These are phyloP conservation scores for Venusia cambrica DNA, from an alignment of 2,888 invertebrate species.

Conservation along the genomic window DNA sequence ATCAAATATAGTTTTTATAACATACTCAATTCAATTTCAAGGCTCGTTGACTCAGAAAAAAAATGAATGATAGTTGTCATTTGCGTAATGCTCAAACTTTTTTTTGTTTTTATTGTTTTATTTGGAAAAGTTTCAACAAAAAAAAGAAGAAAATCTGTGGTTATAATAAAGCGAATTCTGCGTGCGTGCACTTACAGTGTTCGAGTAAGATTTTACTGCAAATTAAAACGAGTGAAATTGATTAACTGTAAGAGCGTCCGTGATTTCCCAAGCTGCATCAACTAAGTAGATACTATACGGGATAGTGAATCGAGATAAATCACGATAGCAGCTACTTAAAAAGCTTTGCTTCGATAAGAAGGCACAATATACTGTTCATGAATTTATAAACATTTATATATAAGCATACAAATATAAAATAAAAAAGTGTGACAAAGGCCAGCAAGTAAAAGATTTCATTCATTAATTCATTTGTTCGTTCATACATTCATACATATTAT, in stretches of 20 bases:
- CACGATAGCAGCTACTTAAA: no score
- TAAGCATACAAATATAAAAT: no score
- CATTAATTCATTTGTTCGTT: no score
- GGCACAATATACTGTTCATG: no score
- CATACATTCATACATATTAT: no score
- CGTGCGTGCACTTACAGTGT: slow-evolving; percentile 25
- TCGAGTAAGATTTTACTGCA: slow-evolving; percentile 30
- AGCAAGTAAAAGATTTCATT: no score
- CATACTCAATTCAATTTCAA: slow-evolving; percentile 36
- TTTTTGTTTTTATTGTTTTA: slow-evolving; percentile 32
- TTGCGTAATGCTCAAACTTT: slow-evolving; percentile 36
- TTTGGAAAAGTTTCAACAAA: slow-evolving; percentile 43
- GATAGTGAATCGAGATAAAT: no score
- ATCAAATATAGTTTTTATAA: slow-evolving; percentile 22
- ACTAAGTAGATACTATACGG: slow-evolving; percentile 14
- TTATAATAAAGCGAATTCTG: slow-evolving; percentile 28
- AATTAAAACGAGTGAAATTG: slow-evolving; percentile 25
- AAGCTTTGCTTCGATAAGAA: no score
- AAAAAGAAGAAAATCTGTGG: slow-evolving; percentile 31
- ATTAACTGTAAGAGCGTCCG: slow-evolving; percentile 11
- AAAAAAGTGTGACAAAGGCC: no score
- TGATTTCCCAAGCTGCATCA: slow-evolving; percentile 18
- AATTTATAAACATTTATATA: no score
- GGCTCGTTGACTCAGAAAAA: slow-evolving; percentile 34
- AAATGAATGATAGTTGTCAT: slow-evolving; percentile 45